A percentile compares a stretch with the other conserved stretches of the same genome.
Evolutionary conservation across 2,888 invertebrate species (phyloP).

Genomic region (Apodemia zela): DNA sequence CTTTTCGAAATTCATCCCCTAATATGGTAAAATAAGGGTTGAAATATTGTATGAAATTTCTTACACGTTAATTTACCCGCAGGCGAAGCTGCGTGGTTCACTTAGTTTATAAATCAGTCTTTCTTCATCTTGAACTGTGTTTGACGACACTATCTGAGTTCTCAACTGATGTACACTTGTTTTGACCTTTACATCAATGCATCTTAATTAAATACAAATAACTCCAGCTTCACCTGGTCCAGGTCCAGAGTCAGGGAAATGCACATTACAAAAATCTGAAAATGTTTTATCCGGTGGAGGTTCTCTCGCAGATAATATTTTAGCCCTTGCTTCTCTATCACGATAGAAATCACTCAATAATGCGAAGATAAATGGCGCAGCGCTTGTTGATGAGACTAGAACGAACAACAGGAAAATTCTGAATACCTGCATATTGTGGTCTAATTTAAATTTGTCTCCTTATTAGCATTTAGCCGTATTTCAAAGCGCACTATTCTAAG

Average conservation of each 20-base stretch:
- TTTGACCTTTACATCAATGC: too few species aligned
- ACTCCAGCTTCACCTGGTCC: constrained; percentile 5
- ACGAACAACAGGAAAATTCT: neutral
- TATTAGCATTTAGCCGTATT: neutral
- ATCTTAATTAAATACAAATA: too few species aligned
- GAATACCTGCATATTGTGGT: neutral
- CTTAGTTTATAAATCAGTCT: too few species aligned
- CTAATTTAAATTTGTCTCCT: neutral
- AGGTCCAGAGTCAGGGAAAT: neutral
- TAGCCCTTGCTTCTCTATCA: neutral
- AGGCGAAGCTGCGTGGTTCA: too few species aligned
- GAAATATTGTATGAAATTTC: too few species aligned
- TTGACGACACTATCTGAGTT: too few species aligned
- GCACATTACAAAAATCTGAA: constrained; percentile 8
- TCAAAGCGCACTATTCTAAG: neutral
- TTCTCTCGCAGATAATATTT: constrained; percentile 4
- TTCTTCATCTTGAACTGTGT: too few species aligned
- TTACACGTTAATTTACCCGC: too few species aligned
- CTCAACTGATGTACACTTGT: too few species aligned
- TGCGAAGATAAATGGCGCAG: neutral
- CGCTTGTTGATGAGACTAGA: neutral
- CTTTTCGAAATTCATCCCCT: too few species aligned
- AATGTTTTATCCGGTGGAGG: constrained; percentile 1
- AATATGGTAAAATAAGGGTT: too few species aligned
- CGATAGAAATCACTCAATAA: neutral